Evolutionary conservation across 2,888 invertebrate species (phyloP).

Genomic region (Erynnis tages): DNA sequence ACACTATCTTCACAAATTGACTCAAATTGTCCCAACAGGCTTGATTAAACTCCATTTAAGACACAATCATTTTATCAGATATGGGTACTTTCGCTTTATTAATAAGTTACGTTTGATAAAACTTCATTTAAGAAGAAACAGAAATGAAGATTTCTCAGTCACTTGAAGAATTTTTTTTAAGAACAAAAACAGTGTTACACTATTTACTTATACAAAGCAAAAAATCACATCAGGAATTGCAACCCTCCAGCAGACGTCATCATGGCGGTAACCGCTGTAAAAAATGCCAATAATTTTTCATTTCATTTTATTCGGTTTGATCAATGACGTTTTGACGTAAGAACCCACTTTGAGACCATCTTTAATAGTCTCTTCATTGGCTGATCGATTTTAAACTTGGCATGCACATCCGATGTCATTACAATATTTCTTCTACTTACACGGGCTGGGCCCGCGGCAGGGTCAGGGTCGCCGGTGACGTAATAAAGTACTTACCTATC

Average conservation of each 20-base stretch:
- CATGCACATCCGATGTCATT: slow-evolving; percentile 9
- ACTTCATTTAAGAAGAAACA: background rate
- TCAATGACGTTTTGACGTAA: no score
- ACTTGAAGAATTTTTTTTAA: no score
- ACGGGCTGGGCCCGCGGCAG: slow-evolving; percentile 10
- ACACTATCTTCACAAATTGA: slow-evolving; percentile 60
- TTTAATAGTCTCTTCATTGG: no score
- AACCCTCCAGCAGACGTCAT: no score
- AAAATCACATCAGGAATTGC: no score
- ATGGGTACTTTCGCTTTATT: slow-evolving; percentile 18
- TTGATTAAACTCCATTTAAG: slow-evolving; percentile 60
- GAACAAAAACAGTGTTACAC: no score
- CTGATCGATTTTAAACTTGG: slow-evolving; percentile 1
- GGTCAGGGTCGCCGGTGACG: slow-evolving; percentile 6
- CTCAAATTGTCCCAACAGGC: slow-evolving; percentile 63
- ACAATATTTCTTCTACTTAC: slow-evolving; percentile 6
- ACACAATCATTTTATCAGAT: slow-evolving; percentile 29
- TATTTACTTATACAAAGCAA: no score
- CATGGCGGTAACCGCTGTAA: no score
- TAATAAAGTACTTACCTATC: slow-evolving; percentile 14
- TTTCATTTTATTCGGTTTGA: no score
- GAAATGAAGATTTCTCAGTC: no score
- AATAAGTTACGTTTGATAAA: background rate
- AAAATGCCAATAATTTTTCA: no score
- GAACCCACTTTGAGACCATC: background rate